Evolutionary conservation across 1,140 invertebrate species (phyloP).

Genomic region (Pogonognathellus flavescens): DNA sequence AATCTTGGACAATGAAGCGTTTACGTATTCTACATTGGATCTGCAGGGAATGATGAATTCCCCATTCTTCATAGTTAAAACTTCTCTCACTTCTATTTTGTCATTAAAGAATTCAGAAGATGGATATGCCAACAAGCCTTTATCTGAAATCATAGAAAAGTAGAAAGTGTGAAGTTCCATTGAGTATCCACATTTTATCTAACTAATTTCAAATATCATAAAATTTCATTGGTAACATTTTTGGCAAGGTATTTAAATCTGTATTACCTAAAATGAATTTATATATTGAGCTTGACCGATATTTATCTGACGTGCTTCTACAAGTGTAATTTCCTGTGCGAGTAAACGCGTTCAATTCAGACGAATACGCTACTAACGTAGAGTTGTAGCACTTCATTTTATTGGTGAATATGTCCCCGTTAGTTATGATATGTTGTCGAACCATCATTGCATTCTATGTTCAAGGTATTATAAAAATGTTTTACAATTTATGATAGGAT

Average conservation of each 20-base stretch:
- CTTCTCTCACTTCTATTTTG: neutral
- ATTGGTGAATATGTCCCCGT: neutral
- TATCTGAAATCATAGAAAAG: neutral
- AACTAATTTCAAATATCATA: too few relatives aligned
- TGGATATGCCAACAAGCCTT: slow-evolving; percentile 5
- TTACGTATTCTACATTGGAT: neutral
- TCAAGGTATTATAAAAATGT: neutral
- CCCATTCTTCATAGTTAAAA: neutral
- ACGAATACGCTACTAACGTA: slow-evolving; percentile 1
- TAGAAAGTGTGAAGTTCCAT: too few relatives aligned
- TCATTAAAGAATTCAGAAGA: neutral
- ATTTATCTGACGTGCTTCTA: neutral
- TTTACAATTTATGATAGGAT: neutral
- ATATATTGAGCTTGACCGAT: neutral
- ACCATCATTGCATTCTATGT: neutral
- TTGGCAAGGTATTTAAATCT: too few relatives aligned
- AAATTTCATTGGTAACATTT: too few relatives aligned
- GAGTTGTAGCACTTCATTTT: slow-evolving; percentile 8
- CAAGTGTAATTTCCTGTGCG: slow-evolving; percentile 7
- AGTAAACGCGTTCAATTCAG: neutral
- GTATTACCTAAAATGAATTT: slow-evolving; percentile 36
- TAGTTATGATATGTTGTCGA: neutral
- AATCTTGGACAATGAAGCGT: neutral
- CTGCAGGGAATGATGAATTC: slow-evolving; percentile 13
- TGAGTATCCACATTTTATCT: neutral